A percentile compares a stretch with the other conserved stretches of the same genome.
Conservation (phyloP, 2,113 vertebrate genomes). For the Osmerus mordax region DNA sequence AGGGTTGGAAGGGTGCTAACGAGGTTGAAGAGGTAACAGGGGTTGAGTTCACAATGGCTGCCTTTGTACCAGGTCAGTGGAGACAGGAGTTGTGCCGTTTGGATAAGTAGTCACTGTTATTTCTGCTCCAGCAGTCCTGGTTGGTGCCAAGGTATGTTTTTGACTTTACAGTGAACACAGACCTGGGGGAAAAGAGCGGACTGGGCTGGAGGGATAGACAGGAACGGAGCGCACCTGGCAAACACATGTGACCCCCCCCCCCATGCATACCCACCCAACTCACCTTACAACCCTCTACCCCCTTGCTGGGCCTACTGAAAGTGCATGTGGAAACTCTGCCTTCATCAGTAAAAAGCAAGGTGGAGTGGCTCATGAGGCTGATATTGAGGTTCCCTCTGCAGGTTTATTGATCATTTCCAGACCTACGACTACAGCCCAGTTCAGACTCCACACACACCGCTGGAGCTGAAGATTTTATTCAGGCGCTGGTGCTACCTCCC, state of each 20-base stretch:
- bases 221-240: slow-evolving; percentile 61
- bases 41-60: slow-evolving; percentile 27
- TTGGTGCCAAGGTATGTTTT: slow-evolving; percentile 10
- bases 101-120: slow-evolving; percentile 34
- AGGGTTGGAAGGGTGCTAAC: slow-evolving; percentile 16
- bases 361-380: slow-evolving; percentile 68
- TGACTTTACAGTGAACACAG: slow-evolving; percentile 16
- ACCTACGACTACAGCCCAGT: slow-evolving; percentile 40
- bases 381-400: slow-evolving; percentile 71
- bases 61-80: slow-evolving; percentile 32
- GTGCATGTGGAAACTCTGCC: slow-evolving; percentile 48
- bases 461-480: slow-evolving; percentile 62
- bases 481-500: slow-evolving; percentile 45
- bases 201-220: slow-evolving; percentile 1
- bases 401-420: slow-evolving; percentile 65
- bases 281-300: slow-evolving; percentile 7
- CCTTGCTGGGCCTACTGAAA: slow-evolving; percentile 6
- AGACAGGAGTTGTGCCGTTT: slow-evolving; percentile 45
- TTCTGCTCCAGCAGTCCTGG: slow-evolving; percentile 34
- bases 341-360: slow-evolving; percentile 64
- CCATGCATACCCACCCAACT: slow-evolving; percentile 63
- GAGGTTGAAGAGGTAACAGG: slow-evolving; percentile 44
- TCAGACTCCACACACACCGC: slow-evolving; percentile 53
- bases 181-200: slow-evolving; percentile 5
- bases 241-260: slow-evolving; percentile 65